phyloP scores from a whole-genome alignment of 2,797 vertebrate genomes.

The Tarsius wallacei region DNA sequence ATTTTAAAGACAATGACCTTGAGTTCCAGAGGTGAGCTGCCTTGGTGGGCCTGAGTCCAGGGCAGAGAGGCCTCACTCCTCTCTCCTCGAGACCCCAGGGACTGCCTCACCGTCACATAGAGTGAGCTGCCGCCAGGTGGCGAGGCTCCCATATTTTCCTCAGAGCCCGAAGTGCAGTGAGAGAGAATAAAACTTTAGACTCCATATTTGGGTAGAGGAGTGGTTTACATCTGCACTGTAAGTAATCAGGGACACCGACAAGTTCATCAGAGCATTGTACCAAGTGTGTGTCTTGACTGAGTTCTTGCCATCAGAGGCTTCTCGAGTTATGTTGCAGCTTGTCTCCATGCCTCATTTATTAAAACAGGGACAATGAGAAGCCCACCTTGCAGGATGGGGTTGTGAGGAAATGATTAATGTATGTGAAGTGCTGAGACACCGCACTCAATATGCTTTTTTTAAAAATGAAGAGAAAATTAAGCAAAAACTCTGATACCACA shows the following conservation, averaged over 20 bases:
- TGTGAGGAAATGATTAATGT: background rate
- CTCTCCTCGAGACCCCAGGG: background rate
- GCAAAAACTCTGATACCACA: background rate
- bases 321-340: rapidly evolving
- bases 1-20: background rate
- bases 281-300: background rate
- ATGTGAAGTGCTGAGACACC: background rate
- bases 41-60: background rate
- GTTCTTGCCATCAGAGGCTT: background rate
- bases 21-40: background rate
- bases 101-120: background rate
- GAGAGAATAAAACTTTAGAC: background rate
- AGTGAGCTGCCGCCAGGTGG: conserved; percentile 77
- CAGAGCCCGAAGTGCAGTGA: background rate
- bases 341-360: background rate
- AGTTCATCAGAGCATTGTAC: background rate
- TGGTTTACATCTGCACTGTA: background rate
- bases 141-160: conserved; percentile 67
- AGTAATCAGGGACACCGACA: background rate
- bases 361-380: background rate
- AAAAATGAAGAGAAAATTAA: background rate
- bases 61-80: background rate
- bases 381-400: background rate
- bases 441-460: background rate
- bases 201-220: background rate